Evolutionary conservation across 1,140 invertebrate species (phyloP), one percentile per base, ranked within the genome.

Genomic region (Halictus rubicundus): DNA sequence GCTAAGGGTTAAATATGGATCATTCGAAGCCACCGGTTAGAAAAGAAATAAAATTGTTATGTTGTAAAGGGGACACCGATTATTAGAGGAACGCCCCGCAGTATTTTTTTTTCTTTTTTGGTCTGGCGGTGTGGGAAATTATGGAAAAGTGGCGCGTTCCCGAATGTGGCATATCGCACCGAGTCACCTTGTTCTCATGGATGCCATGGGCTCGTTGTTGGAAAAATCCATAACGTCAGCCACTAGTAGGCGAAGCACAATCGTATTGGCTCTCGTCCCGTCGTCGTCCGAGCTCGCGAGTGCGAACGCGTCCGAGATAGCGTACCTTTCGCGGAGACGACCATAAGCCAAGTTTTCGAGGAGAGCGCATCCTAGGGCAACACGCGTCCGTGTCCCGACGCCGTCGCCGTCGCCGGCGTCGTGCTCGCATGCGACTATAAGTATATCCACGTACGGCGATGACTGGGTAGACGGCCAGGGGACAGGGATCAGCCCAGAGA

Each of bases 181-280:
- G 32, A 32, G 32, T 32, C 32, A 32, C 32, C 32, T 32, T 79
- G 70, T 91, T 91, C 90, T 86, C 89, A 90, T 90, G 90, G 87
- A 90, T 89, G 86, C 82, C 85, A 80, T 72, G 85, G 32, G 73
- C 59, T 69, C 2, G 71, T 65, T 82, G 86, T 83, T 27, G 75
- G 81, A 89, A 90, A 91, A 90, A 90, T 90, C 83, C 87, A 88
- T 91, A 90, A 91, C 88, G 84, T 87, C 69, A 61, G 85, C 86
- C 83, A 88, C 88, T 88, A 87, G 90, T 90, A 90, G 85, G 86
- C 89, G 88, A 90, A 88, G 89, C 86, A 90, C 88, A 89, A 88
- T 87, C 83, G 68, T 80, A 89, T 88, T 90, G 89, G 87, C 87
- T 88, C 70, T 69, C 79, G 80, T 89, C 86, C 89, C 86, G 83